Evolutionary conservation across 2,888 invertebrate genomes (phyloP), one percentile per base, ranked within the genome.

Genomic region (Apodemia hepburni): DNA sequence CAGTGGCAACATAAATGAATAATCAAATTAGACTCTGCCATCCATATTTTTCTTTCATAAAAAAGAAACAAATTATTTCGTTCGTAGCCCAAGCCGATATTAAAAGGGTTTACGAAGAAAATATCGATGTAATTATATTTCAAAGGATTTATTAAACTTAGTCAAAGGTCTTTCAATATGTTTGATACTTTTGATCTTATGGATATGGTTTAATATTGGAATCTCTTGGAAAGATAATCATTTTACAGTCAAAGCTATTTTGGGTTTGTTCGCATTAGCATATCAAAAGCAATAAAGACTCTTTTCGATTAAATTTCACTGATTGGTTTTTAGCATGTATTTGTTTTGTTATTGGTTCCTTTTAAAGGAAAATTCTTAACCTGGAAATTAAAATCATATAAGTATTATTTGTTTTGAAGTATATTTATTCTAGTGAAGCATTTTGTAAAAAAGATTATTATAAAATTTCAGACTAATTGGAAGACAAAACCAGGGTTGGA

Each of bases 61-160:
- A n/a, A 45, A n/a, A 6, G 15, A n/a, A 45, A 45, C 42, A 47
- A 47, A 17, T 47, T 17, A 57, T 57, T 29, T 57, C 7, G 7
- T 57, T 29, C 15, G 15, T 4, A 29, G 2, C 27, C 54, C 45
- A 47, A 57, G 8, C 15, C 15, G 27, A 57, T 57, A 57, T 29
- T 57, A 27, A 57, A 57, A 57, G 54, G 54, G 18, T 57, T 57
- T 29, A 8, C 15, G 27, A 15, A 29, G 54, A 57, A 57, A 29
- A 27, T 57, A 57, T 57, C 29, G 54, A 29, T 57, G 54, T 57
- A 57, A 57, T 57, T 29, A 57, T 57, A 29, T 57, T 57, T 29
- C 27, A n/a, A 57, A 57, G 54, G 29, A 57, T 57, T 29, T 57
- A 57, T 57, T 57, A 57, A 57, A 29, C 29, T 27, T 57, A 22